Evolutionary conservation across 2,113 vertebrate species (phyloP).

Genomic region (Mobula birostris): DNA sequence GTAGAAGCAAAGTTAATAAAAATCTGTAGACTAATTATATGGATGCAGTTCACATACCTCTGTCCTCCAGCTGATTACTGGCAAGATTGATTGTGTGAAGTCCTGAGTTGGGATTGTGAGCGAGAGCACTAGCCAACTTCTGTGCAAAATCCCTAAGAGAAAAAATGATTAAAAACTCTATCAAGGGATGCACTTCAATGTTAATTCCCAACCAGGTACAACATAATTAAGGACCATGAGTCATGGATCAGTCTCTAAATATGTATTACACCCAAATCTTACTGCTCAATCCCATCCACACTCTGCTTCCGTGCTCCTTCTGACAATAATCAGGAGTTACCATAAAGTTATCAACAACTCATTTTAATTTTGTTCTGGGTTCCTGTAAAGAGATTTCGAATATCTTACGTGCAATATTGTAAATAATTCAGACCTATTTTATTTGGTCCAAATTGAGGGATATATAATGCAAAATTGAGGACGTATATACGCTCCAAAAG

Average conservation of each 20-base stretch:
- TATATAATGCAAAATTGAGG: no score
- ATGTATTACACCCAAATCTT: neutral
- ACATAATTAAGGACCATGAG: neutral
- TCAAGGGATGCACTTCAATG: neutral
- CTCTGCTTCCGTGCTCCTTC: no score
- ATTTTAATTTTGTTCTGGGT: neutral
- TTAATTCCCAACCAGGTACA: neutral
- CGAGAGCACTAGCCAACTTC: constrained; percentile 79
- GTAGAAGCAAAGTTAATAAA: neutral
- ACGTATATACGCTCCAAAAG: no score
- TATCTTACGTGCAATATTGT: neutral
- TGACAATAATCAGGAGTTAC: no score
- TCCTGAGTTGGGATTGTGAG: constrained; percentile 83
- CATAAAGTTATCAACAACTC: neutral
- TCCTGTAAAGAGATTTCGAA: neutral
- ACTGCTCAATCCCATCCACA: neutral
- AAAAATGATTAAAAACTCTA: constrained; percentile 40
- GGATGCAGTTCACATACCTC: constrained; percentile 61
- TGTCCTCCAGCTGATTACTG: constrained; percentile 87
- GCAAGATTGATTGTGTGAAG: constrained; percentile 88
- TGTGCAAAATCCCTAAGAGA: constrained; percentile 86
- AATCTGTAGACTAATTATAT: neutral
- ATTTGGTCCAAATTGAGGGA: no score
- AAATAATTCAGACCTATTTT: no score
- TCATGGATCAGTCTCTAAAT: neutral